Percentiles rank a stretch among this genome's conserved stretches.
Evolutionary conservation across 2,797 vertebrate species (phyloP).

Genomic region (Emydoidea blandingii): DNA sequence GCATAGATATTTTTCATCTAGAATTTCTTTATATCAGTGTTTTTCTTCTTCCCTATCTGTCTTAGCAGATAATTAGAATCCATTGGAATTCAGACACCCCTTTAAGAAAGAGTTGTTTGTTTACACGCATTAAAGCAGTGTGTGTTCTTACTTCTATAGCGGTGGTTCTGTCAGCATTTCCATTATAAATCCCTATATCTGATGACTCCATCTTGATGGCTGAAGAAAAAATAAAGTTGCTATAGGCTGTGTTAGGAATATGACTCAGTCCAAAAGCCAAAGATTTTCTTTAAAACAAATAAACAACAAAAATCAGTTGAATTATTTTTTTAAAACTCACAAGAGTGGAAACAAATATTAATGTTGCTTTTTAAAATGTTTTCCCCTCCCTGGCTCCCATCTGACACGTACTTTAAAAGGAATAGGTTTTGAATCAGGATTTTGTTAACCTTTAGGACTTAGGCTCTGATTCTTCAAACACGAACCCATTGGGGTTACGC

Average conservation of each 20-base stretch:
- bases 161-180: constrained; percentile 27
- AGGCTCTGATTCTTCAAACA: background rate
- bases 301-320: background rate
- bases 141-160: constrained; percentile 6
- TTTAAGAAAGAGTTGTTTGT: constrained; percentile 39
- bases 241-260: background rate
- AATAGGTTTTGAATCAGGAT: background rate
- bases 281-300: background rate
- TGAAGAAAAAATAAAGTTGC: background rate
- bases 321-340: background rate
- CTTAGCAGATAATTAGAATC: constrained; percentile 57
- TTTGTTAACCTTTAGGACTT: background rate
- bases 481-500: background rate
- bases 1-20: background rate
- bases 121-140: constrained; percentile 18
- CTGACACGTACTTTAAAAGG: background rate
- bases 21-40: background rate
- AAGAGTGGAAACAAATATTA: background rate
- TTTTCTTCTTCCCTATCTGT: background rate
- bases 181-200: background rate
- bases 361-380: rapidly evolving
- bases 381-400: background rate
- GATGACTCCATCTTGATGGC: background rate
- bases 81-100: constrained; percentile 49
- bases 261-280: background rate